Base-by-base conservation (phyloP, 1,140 invertebrate species). In the Eueides isabella region DNA sequence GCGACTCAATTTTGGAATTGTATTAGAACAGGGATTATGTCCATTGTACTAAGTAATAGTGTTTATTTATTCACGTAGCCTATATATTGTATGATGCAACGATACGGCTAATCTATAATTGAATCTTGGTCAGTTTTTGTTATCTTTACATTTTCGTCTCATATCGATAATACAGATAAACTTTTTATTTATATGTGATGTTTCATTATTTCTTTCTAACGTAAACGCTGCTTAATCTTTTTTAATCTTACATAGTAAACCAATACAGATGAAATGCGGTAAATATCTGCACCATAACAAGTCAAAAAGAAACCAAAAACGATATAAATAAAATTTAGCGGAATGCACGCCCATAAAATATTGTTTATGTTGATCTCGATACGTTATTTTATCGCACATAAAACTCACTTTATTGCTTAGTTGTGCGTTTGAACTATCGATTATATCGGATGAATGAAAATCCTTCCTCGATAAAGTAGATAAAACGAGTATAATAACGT, bases 31-130 rank as follows among this genome's bases (percentile, higher is more conserved):
- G 83, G 81, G 89, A 92, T 91, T 89, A 90, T 68, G 79, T 35
- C 85, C 84, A 86, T 92, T 91, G 87, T 93, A 79, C 78, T 77
- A 86, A 82, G 84, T 92, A 90, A 93, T 93, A 89, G 88, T 93
- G 87, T 93, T 93, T 93, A 93, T 90, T 90, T 92, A 92, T 91
- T 92, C 90, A 87, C 88, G 89, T 93, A 85, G 90, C 76, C 85
- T 83, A 82, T 84, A 82, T 84, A 82, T 84, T 86, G 83, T 90
- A 85, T 76, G 88, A 90, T 89, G 67, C 83, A 83, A 74, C 86
- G 86, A 84, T 87, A 87, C 77, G 82, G 85, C 88, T 93, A 91
- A 93, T 93, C 91, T 93, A 89, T 93, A 93, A 93, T 93, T 88
- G 88, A 93, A 93, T 93, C 91, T 91, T 68, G 61, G 67, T 72